Evolutionary conservation across 2,797 vertebrate species (phyloP), one percentile per base, ranked within the genome.

Genomic region (Melanotaenia boesemani): DNA sequence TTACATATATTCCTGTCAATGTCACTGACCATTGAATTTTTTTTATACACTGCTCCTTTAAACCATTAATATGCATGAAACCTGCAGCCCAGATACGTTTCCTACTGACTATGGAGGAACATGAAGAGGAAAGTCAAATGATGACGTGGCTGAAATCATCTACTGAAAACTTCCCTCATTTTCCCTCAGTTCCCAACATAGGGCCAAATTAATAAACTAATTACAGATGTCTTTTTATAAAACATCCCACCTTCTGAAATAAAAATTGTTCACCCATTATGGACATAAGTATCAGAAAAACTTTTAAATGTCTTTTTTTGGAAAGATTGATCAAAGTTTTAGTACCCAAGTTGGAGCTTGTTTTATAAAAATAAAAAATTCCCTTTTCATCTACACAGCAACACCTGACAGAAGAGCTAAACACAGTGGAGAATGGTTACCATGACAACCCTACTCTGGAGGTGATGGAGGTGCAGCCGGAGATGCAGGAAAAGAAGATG

Each of bases 381-480:
- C 24, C 59, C 54, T 60, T 36, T 46, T 61, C 2, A 4, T 59
- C 68, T 75, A 61, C 24, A 0, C 82, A 96, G 95, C 96, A 98
- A 93, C 96, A 97, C 72, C 95, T 99, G 86, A 99, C 97, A 0
- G 98, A 99, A 84, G 98, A 99, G 93, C 94, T 98, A 74, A 97
- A 97, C 86, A 97, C 97, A 0, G 96, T 98, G 86, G 98, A 99
- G 94, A 99, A 99, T 0, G 97, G 98, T 67, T 99, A 99, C 94
- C 98, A 99, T 0, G 98, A 99, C 92, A 99, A 99, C 84, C 98
- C 98, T 1, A 99, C 97, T 0, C 90, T 99, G 90, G 98, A 99
- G 84, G 97, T 99, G 92, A 98, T 97, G 96, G 98, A 99, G 94
- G 96, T 96, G 61, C 95, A 96, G 68, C 95, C 96, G 0, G 97